Percentiles rank a stretch among this genome's conserved stretches.
phyloP scores from a whole-genome alignment of 2,797 vertebrate genomes.

The Sylvilagus floridanus region DNA sequence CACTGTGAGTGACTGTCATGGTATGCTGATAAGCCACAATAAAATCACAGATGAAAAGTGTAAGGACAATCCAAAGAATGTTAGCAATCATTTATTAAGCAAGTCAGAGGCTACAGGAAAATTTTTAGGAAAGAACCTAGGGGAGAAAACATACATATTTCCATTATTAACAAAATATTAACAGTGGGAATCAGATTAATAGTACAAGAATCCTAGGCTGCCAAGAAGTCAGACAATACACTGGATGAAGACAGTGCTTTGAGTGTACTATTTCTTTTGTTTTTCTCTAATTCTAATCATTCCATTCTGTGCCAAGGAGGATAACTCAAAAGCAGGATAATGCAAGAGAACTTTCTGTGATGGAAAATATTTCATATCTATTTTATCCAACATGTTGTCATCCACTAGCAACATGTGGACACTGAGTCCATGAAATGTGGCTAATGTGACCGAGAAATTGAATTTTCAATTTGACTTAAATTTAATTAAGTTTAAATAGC shows the following conservation, averaged over 20 bases:
- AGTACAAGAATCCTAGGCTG: neutral
- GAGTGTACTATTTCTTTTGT: neutral
- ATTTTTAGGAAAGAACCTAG: constrained; percentile 35
- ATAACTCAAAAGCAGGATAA: neutral
- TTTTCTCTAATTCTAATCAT: neutral
- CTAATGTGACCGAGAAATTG: neutral
- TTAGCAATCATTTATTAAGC: constrained; percentile 51
- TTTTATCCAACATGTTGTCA: neutral
- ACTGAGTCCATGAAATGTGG: neutral
- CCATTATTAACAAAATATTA: constrained; percentile 53
- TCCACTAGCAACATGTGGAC: neutral
- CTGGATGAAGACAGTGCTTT: neutral
- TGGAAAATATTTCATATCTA: neutral
- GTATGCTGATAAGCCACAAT: constrained; percentile 4
- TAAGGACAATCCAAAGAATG: constrained; percentile 35
- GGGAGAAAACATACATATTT: neutral
- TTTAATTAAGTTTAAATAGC: constrained; percentile 2
- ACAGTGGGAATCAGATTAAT: neutral
- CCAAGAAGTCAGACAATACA: constrained; percentile 7
- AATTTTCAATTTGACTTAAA: constrained; percentile 18
- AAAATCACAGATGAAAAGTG: constrained; percentile 43
- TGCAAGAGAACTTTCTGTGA: neutral
- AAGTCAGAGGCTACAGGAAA: constrained; percentile 27
- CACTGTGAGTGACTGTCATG: constrained; percentile 33
- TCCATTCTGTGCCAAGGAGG: neutral